phyloP scores from a whole-genome alignment of 2,113 vertebrate genomes.

The Elgaria multicarinata region DNA sequence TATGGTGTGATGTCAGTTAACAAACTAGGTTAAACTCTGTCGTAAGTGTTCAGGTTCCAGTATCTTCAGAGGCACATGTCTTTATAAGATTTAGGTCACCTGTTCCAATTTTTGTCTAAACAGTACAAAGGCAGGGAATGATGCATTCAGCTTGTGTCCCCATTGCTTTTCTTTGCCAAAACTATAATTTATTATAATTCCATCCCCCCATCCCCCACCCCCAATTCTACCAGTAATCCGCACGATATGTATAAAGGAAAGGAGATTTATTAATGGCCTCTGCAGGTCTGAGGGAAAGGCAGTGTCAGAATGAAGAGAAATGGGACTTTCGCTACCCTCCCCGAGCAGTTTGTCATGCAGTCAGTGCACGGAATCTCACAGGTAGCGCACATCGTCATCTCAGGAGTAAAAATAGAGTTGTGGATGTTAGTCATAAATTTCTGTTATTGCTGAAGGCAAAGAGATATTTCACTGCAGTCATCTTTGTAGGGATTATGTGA shows the following conservation, averaged over 20 bases:
- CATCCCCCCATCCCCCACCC: slow-evolving; percentile 20
- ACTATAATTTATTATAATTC: slow-evolving; percentile 32
- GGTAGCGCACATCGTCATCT: background rate
- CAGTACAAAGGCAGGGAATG: background rate
- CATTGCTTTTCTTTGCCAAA: slow-evolving; percentile 6
- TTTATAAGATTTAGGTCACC: background rate
- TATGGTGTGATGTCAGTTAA: background rate
- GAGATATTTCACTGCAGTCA: slow-evolving; percentile 47
- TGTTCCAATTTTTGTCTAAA: slow-evolving; percentile 21
- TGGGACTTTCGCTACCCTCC: background rate
- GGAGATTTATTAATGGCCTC: background rate
- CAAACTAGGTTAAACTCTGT: background rate
- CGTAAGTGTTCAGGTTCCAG: background rate
- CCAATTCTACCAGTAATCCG: background rate
- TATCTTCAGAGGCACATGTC: background rate
- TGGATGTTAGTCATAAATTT: background rate
- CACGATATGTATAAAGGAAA: slow-evolving; percentile 14
- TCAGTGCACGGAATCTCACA: slow-evolving; percentile 13
- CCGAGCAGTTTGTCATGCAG: background rate
- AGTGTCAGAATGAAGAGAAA: slow-evolving; percentile 29
- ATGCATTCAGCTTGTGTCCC: background rate
- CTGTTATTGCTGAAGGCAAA: slow-evolving; percentile 30
- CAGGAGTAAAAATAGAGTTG: slow-evolving; percentile 11
- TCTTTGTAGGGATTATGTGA: slow-evolving; percentile 40
- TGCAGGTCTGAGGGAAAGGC: background rate